Conservation (phyloP, 2,113 vertebrate genomes). For the Dipodomys spectabilis region DNA sequence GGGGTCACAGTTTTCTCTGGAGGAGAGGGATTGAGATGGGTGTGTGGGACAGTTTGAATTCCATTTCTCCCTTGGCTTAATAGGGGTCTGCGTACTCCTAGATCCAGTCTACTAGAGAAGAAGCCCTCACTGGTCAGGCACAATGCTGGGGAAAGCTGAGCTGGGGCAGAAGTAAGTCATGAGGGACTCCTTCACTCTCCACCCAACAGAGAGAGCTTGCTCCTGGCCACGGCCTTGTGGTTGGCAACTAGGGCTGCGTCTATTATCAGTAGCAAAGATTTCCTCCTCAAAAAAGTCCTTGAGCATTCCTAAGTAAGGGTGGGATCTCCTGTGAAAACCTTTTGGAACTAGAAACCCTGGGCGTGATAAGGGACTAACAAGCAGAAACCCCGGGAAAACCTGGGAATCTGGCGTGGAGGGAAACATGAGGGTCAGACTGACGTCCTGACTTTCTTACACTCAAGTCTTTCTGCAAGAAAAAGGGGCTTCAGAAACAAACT, state of each 20-base stretch:
- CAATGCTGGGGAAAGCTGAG: too few relatives aligned
- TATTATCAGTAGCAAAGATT: background rate
- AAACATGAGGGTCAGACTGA: background rate
- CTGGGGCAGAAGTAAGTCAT: accelerated
- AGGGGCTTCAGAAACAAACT: too few relatives aligned
- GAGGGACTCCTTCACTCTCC: accelerated
- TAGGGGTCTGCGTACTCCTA: background rate
- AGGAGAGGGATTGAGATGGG: background rate
- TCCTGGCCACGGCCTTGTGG: too few relatives aligned
- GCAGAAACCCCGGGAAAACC: background rate
- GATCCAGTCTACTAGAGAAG: background rate
- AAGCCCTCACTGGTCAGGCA: too few relatives aligned
- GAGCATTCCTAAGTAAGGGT: too few relatives aligned
- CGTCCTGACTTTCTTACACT: background rate
- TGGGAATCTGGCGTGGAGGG: accelerated
- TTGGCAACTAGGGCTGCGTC: too few relatives aligned
- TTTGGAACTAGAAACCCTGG: background rate
- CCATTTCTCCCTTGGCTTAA: background rate
- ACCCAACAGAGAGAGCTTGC: too few relatives aligned
- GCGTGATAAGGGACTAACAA: too few relatives aligned
- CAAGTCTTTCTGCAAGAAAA: background rate
- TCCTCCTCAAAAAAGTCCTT: background rate
- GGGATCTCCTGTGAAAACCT: too few relatives aligned
- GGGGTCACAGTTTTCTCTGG: accelerated
- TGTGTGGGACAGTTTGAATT: accelerated